These are phyloP conservation scores for Neopelma chrysocephalum DNA, from an alignment of 2,797 vertebrate genomes.

Conservation along the genomic window DNA sequence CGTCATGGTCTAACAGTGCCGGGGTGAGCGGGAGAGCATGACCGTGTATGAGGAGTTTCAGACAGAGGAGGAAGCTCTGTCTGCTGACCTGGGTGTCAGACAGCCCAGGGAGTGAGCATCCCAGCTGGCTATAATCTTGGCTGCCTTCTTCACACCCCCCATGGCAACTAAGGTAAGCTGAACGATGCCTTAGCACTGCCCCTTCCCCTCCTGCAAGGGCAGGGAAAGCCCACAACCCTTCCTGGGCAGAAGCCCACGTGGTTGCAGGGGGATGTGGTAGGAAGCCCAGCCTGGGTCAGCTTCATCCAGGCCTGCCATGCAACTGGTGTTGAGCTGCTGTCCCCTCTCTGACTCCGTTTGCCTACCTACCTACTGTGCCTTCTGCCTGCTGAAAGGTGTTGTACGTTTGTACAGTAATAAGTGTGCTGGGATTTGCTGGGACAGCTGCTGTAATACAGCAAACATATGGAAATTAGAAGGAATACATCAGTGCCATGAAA, in stretches of 20 bases:
- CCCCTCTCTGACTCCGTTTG: neutral
- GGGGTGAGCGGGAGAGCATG: accelerated
- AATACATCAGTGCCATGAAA: neutral
- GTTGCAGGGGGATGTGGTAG: neutral
- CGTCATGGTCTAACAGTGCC: accelerated
- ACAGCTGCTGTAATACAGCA: neutral
- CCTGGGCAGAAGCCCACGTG: neutral
- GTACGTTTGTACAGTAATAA: accelerated
- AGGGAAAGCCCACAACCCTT: neutral
- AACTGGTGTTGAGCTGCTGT: neutral
- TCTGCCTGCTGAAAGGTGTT: neutral
- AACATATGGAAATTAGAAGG: neutral
- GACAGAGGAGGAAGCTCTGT: neutral
- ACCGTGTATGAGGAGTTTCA: neutral
- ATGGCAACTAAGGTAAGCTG: neutral
- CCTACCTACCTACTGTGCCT: neutral
- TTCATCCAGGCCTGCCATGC: neutral
- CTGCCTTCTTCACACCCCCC: neutral
- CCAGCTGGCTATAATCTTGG: neutral
- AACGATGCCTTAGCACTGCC: neutral
- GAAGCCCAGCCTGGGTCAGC: neutral
- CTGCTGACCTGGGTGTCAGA: neutral
- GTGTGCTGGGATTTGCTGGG: neutral
- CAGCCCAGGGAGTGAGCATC: neutral
- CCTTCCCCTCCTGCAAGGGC: neutral